Base-by-base conservation (phyloP, 2,888 invertebrate genomes). In the Aleiodes testaceus region DNA sequence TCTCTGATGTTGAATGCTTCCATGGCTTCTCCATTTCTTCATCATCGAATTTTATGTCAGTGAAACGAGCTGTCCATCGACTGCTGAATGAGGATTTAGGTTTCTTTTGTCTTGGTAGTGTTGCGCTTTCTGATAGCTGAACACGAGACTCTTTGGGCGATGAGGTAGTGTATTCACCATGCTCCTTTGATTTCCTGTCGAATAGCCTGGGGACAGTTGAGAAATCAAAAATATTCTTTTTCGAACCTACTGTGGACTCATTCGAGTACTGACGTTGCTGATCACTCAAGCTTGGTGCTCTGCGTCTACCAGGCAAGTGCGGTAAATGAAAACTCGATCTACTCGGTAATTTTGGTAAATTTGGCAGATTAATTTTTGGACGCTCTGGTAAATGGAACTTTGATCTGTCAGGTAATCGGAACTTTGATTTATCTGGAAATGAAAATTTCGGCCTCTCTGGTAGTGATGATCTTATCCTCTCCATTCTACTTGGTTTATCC, bases 171-270 rank as follows among this genome's bases (percentile, higher is more conserved):
- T 84, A 86, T 20, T 87, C 87, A 4, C 69, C 77, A 2, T 78
- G 80, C n/a, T 73, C 81, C 67, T 87, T 87, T 4, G 86, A 82
- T 45, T 87, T 87, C 47, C 82, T 85, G 16, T 88, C 88, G 75
- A 89, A 88, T 49, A 95, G 90, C 78, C 95, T 91, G 0, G 95
- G 95, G 83, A 93, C 95, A 0, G 95, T 95, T 78, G 92, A 91
- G 75, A 93, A 92, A 86, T 94, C 93, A 81, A 94, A 93, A 76
- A 90, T 89, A 78, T 90, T 91, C 79, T 90, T 90, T 59, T 89
- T 89, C 52, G 90, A 89, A 59, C 89, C 89, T 22, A 87, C 88
- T 42, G 88, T 88, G 6, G 90, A 89, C 78, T 90, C 89, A 52
- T 90, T 91, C 67, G 90, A 89, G 69, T 85, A 83, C 75, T 88